Conservation (phyloP, 2,797 vertebrate species). For the Dicrostonyx torquatus region DNA sequence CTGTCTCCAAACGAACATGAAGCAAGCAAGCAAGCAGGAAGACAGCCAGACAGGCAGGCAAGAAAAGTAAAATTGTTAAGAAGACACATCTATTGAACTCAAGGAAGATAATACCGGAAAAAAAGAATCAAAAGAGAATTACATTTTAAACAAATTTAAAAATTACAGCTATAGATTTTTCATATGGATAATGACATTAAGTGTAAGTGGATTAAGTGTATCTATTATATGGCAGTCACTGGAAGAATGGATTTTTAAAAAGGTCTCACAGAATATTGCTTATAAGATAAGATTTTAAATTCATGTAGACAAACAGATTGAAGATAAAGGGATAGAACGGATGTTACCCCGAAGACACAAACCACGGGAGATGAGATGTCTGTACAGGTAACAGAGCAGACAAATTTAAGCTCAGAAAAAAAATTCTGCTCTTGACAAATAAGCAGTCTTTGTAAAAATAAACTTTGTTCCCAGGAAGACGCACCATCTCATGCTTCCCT, state of each 20-base stretch:
- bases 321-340: background rate
- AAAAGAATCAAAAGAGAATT: background rate
- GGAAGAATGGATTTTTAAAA: background rate
- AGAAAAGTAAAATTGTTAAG: background rate
- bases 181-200: background rate
- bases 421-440: background rate
- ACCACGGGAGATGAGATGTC: background rate
- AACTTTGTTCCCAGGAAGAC: background rate
- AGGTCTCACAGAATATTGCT: background rate
- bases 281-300: background rate
- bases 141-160: background rate
- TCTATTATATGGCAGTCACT: background rate
- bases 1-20: background rate
- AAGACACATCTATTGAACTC: background rate
- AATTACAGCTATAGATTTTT: background rate
- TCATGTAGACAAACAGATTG: background rate
- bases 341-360: background rate
- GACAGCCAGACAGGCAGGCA: background rate
- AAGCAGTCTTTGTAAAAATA: background rate
- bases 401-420: background rate
- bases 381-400: background rate
- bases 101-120: background rate
- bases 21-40: background rate
- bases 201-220: background rate
- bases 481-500: background rate